These are phyloP conservation scores for Pterostichus madidus DNA, from an alignment of 2,888 invertebrate species.

Conservation along the genomic window DNA sequence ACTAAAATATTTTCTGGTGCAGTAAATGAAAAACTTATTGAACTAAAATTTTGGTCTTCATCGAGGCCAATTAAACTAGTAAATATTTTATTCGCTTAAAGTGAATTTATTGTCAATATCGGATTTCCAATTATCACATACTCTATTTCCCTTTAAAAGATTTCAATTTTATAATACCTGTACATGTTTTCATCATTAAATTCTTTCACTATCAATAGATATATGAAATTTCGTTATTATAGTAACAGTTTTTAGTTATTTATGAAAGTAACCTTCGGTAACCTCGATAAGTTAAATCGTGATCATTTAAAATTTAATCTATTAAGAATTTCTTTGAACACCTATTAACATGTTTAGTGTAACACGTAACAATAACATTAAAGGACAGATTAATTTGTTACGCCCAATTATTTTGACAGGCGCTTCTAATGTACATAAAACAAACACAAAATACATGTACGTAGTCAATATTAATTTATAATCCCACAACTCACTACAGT, in stretches of 20 bases:
- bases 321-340: constrained; percentile 10
- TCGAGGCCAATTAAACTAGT: too few relatives aligned
- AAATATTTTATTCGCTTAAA: too few relatives aligned
- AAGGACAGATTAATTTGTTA: constrained; percentile 28
- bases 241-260: neutral
- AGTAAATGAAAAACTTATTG: too few relatives aligned
- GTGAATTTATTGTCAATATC: too few relatives aligned
- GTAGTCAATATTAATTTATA: too few relatives aligned
- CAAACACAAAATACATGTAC: neutral
- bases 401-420: constrained; percentile 35
- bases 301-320: constrained; percentile 21
- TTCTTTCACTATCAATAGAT: constrained; percentile 25
- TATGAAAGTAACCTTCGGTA: constrained; percentile 25
- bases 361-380: constrained; percentile 12
- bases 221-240: constrained; percentile 5
- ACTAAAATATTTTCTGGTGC: too few relatives aligned
- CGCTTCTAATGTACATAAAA: constrained; percentile 2
- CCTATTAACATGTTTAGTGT: constrained; percentile 21
- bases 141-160: too few relatives aligned
- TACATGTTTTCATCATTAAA: constrained; percentile 21
- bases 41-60: too few relatives aligned
- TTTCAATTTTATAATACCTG: neutral
- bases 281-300: constrained; percentile 39
- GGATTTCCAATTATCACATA: too few relatives aligned
- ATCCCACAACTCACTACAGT: too few relatives aligned